A percentile compares a stretch with the other conserved stretches of the same genome.
Evolutionary conservation across 1,140 invertebrate species (phyloP).

Genomic region (Eupristina koningsbergeri): DNA sequence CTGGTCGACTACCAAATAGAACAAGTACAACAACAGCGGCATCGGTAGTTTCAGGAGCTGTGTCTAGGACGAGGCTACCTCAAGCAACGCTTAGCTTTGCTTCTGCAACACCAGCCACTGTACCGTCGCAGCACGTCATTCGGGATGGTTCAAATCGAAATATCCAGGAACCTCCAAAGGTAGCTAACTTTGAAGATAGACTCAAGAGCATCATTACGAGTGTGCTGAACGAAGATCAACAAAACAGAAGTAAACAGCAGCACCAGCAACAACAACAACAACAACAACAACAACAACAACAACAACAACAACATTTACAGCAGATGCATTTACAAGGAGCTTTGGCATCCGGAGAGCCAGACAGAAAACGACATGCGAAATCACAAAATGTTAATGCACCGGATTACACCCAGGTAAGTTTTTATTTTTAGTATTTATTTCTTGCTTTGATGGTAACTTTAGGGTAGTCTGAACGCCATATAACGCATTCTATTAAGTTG

Average conservation of each 20-base stretch:
- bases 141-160: conserved; percentile 64
- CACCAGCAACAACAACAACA: conserved; percentile 53
- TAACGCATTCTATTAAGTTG: background rate
- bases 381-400: conserved; percentile 68
- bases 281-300: conserved; percentile 51
- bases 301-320: conserved; percentile 65
- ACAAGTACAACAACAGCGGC: conserved; percentile 50
- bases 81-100: conserved; percentile 68
- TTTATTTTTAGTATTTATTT: too few species aligned
- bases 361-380: conserved; percentile 65
- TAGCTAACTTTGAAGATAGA: conserved; percentile 92
- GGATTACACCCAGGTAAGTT: conserved; percentile 75
- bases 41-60: conserved; percentile 13
- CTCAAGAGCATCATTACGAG: conserved; percentile 93
- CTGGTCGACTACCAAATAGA: conserved; percentile 77
- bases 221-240: conserved; percentile 88
- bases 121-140: conserved; percentile 65
- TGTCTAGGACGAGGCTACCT: conserved; percentile 63
- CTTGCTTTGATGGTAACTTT: conserved; percentile 49
- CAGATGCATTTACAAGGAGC: conserved; percentile 58
- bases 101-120: conserved; percentile 44
- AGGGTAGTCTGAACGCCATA: conserved; percentile 26
- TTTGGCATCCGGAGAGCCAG: conserved; percentile 64
- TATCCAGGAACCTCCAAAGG: conserved; percentile 84
- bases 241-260: conserved; percentile 72